Base-by-base conservation (phyloP, 2,888 invertebrate species). In the Penaeus monodon region DNA sequence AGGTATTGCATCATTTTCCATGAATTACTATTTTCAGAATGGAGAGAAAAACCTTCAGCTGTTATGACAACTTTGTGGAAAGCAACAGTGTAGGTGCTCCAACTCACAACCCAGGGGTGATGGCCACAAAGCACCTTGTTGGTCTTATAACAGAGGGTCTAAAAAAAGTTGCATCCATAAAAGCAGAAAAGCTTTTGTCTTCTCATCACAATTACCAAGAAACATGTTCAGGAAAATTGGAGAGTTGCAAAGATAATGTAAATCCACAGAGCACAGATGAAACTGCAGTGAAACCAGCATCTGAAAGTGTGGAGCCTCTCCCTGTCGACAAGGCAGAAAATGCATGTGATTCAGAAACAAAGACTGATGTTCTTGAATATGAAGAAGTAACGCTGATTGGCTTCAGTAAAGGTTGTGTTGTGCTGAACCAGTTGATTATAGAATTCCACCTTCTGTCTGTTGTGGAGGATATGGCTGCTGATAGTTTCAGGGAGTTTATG, bases 371-470 rank as follows among this genome's bases (percentile, higher is more conserved):
- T 57, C 8, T 20, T 38, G 49, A 85, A 70, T 44, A 68, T 44
- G 74, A 85, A 68, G 73, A 81, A 38, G 14, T 89, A 29, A 78
- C 81, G 22, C 92, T 97, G 90, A 94, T 97, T 88, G 98, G 96
- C 3, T 98, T 98, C 93, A 97, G 97, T 93, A 98, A 98, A 94
- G 98, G 98, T 88, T 97, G 97, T 93, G 96, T 97, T 88, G n/a
- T 97, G 88, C 94, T 98, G 91, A n/a, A 98, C 94, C 97, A 98
- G 94, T 94, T 97, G 90, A 94, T 97, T 82, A 95, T 96, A 92
- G 97, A 97, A 93, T 95, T 97, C 92, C 95, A 96, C 92, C 95
- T 95, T 92, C 79, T 90, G 74, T 81, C 79, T 24, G 70, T 89
- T 22, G n/a, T 89, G n/a, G 84, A 84, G 65, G 70, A 57, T 24